These are phyloP conservation scores for Saccostrea cuccullata DNA, from an alignment of 1,140 invertebrate species.

Conservation along the genomic window DNA sequence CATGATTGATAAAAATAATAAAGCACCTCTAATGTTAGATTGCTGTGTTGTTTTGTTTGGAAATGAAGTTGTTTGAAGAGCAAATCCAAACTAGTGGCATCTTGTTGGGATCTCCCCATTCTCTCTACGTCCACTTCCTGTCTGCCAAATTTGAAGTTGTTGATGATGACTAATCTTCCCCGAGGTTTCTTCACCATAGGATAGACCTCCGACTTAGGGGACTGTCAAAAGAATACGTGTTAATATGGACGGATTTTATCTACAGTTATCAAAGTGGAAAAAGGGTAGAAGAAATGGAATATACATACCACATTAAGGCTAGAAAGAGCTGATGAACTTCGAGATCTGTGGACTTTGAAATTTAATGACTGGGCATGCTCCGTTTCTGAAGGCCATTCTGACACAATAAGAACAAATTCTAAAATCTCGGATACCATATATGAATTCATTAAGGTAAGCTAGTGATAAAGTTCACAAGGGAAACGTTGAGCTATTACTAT, in stretches of 20 bases:
- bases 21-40: slow-evolving; percentile 26
- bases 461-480: too few species aligned
- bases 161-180: slow-evolving; percentile 30
- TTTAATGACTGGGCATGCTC: background rate
- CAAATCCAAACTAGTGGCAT: slow-evolving; percentile 36
- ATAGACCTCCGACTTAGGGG: background rate
- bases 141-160: slow-evolving; percentile 10
- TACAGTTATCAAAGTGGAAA: background rate
- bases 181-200: background rate
- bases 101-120: background rate
- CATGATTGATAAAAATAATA: too few species aligned
- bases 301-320: background rate
- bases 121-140: background rate
- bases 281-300: background rate
- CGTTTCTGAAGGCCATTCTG: background rate
- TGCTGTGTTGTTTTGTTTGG: slow-evolving; percentile 22
- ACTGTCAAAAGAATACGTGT: background rate
- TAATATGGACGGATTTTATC: background rate
- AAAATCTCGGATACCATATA: background rate
- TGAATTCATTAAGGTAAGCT: too few species aligned
- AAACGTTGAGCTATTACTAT: too few species aligned
- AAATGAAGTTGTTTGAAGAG: slow-evolving; percentile 42
- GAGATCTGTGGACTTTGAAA: background rate
- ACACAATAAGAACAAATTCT: background rate
- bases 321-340: background rate